Base-by-base conservation (phyloP, 2,113 vertebrate genomes). In the Formicarius rufipectus region DNA sequence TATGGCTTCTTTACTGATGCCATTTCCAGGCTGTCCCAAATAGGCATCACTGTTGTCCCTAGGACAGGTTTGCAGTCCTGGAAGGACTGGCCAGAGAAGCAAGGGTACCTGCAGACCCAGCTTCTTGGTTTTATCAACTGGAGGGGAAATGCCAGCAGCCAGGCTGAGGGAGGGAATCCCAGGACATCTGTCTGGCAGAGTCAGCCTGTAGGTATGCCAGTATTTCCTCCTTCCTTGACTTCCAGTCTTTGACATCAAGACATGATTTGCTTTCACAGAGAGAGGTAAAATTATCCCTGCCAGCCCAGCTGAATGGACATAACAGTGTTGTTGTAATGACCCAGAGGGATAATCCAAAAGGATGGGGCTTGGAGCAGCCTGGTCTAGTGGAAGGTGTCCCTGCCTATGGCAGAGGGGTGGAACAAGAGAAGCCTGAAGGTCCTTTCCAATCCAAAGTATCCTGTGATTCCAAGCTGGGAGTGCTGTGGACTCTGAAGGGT, bases 331-430 rank as follows among this genome's bases (percentile, higher is more conserved):
- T 31, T 66, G 42, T 28, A 64, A 14, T 45, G 5, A 1, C 7
- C 16, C 30, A 7, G 33, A 50, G 45, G 59, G n/a, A 18, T 40
- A 68, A 49, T 55, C 25, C n/a, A 19, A 33, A 76, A 62, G 22
- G 10, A 45, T 0, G 0, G 4, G 39, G 25, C 18, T 73, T 49
- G 25, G 53, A 79, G 30, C 82, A 79, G 1, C n/a, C 21, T 73
- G 21, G 2, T 67, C 24, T 79, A 31, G 25, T 20, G 52, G n/a
- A 55, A 69, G 14, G 7, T 55, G 24, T 62, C n/a, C 14, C 16
- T 83, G 39, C 30, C 47, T 11, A 12, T 22, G 37, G 74, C 17
- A 53, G n/a, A n/a, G 11, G 21, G 5, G 12, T 59, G 33, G 59
- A 85, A 27, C 0, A 0, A 13, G 24, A 7, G 60, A 35, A 10